Conservation (phyloP, 2,113 vertebrate species). For the Archilochus colubris region DNA sequence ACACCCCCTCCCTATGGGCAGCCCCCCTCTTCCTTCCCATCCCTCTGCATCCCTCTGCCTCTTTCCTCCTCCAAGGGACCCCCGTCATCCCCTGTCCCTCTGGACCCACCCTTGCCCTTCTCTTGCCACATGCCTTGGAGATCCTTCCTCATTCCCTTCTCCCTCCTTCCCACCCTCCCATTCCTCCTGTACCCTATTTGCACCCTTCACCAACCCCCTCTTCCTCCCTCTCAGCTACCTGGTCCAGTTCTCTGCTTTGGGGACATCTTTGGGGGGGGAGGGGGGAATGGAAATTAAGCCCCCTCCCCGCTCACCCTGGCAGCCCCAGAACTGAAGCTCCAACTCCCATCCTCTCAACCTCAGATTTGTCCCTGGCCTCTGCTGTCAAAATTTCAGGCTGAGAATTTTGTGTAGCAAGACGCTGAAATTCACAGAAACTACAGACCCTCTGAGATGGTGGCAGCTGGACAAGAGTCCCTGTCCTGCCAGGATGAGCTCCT, state of each 20-base stretch:
- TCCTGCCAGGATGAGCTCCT: neutral
- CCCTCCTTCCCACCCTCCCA: no score
- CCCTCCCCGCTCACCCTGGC: no score
- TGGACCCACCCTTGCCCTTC: neutral
- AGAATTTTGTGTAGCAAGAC: neutral
- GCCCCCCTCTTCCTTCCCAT: neutral
- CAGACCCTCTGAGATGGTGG: accelerated
- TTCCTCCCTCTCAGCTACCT: neutral
- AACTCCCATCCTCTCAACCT: neutral
- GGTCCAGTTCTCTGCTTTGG: neutral
- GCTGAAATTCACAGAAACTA: neutral
- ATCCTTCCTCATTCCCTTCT: neutral
- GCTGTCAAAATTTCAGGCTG: neutral
- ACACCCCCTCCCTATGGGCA: neutral
- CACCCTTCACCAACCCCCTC: accelerated
- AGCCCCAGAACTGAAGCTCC: neutral
- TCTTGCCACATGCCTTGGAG: accelerated
- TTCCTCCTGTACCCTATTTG: neutral
- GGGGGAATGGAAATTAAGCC: neutral
- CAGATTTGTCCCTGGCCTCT: neutral
- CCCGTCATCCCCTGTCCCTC: accelerated
- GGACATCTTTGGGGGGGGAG: neutral
- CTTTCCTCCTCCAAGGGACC: no score
- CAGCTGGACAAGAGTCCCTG: neutral
- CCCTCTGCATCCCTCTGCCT: neutral